phyloP scores from a whole-genome alignment of 2,797 vertebrate genomes.

The Ibycter americanus region DNA sequence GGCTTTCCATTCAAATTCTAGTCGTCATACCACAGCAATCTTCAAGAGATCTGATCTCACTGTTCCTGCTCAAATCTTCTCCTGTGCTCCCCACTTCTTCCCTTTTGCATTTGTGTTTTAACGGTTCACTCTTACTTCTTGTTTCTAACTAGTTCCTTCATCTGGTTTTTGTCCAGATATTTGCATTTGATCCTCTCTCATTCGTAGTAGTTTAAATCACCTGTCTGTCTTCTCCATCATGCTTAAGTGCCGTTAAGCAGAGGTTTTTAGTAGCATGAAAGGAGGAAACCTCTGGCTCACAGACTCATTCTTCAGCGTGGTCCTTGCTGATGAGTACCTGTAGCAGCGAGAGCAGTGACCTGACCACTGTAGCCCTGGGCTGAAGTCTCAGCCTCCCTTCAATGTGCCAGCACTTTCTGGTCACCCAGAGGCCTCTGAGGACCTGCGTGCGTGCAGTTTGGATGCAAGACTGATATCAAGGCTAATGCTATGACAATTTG shows the following conservation, averaged over 20 bases:
- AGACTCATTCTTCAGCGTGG: accelerated
- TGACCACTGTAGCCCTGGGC: not conserved
- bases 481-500: not conserved
- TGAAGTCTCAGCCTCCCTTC: not conserved
- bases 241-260: not conserved
- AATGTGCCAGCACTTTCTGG: not conserved
- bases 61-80: not conserved
- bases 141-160: not conserved
- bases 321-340: not conserved
- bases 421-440: not conserved
- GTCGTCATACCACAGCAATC: not conserved
- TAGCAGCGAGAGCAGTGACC: not conserved
- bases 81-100: not conserved
- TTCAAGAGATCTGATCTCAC: not conserved
- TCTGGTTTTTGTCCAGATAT: not conserved
- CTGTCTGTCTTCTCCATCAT: not conserved
- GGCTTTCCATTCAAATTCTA: not conserved
- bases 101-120: not conserved
- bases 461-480: not conserved
- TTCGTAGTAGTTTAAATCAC: not conserved
- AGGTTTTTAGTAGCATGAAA: not conserved
- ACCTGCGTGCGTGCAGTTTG: not conserved
- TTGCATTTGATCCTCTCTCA: not conserved
- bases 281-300: not conserved
- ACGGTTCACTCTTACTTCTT: not conserved